Percentiles rank a stretch among this genome's conserved stretches.
Evolutionary conservation across 2,797 vertebrate genomes (phyloP).

Genomic region (Tadarida brasiliensis): DNA sequence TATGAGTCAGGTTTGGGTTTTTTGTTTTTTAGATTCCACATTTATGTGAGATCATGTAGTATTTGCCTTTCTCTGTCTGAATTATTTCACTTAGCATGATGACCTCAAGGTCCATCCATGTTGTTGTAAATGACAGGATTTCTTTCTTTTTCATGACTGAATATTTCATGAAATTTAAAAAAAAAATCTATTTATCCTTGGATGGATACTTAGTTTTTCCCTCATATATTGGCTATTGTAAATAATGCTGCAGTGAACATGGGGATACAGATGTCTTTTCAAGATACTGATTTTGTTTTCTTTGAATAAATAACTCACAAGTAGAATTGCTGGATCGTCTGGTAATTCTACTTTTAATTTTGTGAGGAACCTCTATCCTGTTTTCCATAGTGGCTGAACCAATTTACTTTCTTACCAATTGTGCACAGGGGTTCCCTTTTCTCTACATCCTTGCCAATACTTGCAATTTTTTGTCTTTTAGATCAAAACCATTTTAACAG

Average conservation of each 20-base stretch:
- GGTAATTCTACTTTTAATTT: neutral
- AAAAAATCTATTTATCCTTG: neutral
- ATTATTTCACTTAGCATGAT: neutral
- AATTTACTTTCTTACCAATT: neutral
- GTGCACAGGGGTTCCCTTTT: neutral
- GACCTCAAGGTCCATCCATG: neutral
- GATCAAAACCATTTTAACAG: neutral
- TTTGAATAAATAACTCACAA: neutral
- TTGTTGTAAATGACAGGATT: neutral
- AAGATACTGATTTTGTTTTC: neutral
- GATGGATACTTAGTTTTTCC: neutral
- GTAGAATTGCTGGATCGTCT: neutral
- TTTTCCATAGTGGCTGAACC: neutral
- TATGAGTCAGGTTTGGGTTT: neutral
- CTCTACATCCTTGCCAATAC: neutral
- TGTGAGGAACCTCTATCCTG: neutral
- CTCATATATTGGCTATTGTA: neutral
- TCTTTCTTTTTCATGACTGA: neutral
- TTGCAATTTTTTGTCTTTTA: neutral
- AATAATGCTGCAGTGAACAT: neutral
- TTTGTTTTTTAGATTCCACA: neutral
- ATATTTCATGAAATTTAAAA: neutral
- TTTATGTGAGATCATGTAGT: neutral
- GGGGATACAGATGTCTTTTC: neutral
- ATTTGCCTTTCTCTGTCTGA: neutral